Conservation (phyloP, 2,797 vertebrate species). For the Pangasius djambal region DNA sequence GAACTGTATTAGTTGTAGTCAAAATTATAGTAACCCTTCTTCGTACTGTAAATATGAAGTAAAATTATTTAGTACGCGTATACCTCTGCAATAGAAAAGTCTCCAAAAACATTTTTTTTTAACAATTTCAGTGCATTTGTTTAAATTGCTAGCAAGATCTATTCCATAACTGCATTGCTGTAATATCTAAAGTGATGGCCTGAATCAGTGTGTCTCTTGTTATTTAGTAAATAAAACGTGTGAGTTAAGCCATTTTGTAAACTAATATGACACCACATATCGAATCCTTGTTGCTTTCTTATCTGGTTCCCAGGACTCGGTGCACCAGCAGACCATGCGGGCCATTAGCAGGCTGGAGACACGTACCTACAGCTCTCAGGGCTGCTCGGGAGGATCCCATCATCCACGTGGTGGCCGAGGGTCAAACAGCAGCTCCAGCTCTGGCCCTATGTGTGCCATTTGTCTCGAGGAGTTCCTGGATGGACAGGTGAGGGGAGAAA, state of each 20-base stretch:
- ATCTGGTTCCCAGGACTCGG: constrained; percentile 77
- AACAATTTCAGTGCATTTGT: not conserved
- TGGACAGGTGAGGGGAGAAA: constrained; percentile 84
- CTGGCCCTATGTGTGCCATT: constrained; percentile 89
- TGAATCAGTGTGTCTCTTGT: not conserved
- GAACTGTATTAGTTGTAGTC: not conserved
- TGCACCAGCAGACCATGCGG: constrained; percentile 90
- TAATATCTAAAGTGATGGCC: not conserved
- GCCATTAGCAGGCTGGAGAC: constrained; percentile 90
- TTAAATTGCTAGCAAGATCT: not conserved
- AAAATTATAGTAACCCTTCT: not conserved
- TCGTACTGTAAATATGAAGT: not conserved
- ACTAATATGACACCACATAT: not conserved
- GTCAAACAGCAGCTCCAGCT: constrained; percentile 90
- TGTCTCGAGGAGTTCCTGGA: constrained; percentile 97
- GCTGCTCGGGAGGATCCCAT: constrained; percentile 72
- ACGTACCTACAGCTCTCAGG: constrained; percentile 81
- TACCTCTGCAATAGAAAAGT: not conserved
- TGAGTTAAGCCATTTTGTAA: not conserved
- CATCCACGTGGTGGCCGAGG: constrained; percentile 73
- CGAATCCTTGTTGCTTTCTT: not conserved
- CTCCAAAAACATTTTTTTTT: not conserved
- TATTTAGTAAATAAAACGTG: not conserved
- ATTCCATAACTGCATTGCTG: not conserved
- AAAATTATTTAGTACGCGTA: not conserved